Evolutionary conservation across 2,888 invertebrate species (phyloP).

Genomic region (Monopis laevigella): DNA sequence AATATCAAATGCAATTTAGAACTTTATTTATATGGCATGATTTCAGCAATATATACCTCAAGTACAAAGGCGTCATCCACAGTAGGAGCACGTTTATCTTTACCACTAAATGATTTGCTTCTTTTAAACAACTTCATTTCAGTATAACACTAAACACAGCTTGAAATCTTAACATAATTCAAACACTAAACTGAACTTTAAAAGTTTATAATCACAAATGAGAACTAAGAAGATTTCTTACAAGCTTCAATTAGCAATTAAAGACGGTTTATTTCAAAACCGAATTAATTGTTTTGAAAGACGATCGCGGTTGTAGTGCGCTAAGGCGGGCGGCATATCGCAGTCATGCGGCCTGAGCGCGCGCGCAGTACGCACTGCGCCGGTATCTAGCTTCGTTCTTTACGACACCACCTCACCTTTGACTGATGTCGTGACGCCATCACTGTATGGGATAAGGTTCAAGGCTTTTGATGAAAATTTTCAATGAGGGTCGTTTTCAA

Average conservation of each 20-base stretch:
- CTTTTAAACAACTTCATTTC: conserved; percentile 63
- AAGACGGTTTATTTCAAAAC: conserved; percentile 31
- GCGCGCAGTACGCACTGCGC: conserved; percentile 54
- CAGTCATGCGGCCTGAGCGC: conserved; percentile 49
- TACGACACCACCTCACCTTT: conserved; percentile 25
- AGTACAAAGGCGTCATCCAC: conserved; percentile 55
- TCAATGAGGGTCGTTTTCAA: no score
- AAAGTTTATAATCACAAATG: no score
- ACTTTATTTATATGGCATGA: neutral
- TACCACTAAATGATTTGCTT: conserved; percentile 56
- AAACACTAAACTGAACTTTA: no score
- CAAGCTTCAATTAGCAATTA: conserved; percentile 22
- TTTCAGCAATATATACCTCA: conserved; percentile 37
- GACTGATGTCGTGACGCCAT: conserved; percentile 18
- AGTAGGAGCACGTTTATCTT: conserved; percentile 53
- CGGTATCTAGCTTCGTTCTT: conserved; percentile 12
- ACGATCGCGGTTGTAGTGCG: no score
- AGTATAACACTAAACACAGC: no score
- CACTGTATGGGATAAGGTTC: no score
- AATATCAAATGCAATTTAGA: no score
- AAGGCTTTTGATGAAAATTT: no score
- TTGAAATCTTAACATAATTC: no score
- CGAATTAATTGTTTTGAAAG: conserved; percentile 25
- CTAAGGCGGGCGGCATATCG: conserved; percentile 18
- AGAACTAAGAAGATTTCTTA: conserved; percentile 8